Evolutionary conservation across 2,113 vertebrate species (phyloP).

Genomic region (Apteryx mantelli): DNA sequence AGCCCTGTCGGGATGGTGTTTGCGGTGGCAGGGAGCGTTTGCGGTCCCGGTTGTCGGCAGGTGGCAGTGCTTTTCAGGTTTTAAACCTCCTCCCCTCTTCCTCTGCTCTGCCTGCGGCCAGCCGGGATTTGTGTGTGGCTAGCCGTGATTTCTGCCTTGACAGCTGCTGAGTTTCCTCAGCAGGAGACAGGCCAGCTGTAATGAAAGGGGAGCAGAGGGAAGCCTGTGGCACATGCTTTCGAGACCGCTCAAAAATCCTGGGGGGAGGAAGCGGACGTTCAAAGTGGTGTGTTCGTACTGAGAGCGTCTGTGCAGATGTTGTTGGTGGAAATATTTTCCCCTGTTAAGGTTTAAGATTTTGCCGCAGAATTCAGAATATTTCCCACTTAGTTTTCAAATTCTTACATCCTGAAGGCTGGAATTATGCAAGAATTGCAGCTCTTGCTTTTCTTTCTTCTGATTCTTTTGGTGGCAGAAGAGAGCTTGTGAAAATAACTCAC

Average conservation of each 20-base stretch:
- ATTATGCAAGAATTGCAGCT: neutral
- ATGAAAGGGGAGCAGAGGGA: neutral
- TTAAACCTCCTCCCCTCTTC: neutral
- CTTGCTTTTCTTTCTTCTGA: neutral
- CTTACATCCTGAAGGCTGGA: neutral
- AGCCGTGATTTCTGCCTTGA: neutral
- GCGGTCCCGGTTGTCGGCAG: neutral
- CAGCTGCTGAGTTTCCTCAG: neutral
- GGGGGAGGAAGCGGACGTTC: neutral
- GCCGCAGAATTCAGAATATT: neutral
- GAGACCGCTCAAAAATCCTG: fast-evolving
- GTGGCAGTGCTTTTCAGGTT: neutral
- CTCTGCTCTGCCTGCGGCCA: neutral
- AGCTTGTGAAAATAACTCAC: neutral
- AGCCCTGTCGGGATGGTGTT: no score
- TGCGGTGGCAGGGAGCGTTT: no score
- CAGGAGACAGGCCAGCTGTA: neutral
- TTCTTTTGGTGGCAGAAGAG: neutral
- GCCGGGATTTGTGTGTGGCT: neutral
- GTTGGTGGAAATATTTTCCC: neutral
- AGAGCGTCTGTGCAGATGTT: neutral
- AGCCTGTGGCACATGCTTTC: fast-evolving
- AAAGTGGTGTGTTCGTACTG: neutral
- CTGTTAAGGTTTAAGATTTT: neutral
- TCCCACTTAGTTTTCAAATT: neutral